A percentile compares a stretch with the other conserved stretches of the same genome.
phyloP scores from a whole-genome alignment of 2,113 vertebrate species.

The Anser cygnoides region DNA sequence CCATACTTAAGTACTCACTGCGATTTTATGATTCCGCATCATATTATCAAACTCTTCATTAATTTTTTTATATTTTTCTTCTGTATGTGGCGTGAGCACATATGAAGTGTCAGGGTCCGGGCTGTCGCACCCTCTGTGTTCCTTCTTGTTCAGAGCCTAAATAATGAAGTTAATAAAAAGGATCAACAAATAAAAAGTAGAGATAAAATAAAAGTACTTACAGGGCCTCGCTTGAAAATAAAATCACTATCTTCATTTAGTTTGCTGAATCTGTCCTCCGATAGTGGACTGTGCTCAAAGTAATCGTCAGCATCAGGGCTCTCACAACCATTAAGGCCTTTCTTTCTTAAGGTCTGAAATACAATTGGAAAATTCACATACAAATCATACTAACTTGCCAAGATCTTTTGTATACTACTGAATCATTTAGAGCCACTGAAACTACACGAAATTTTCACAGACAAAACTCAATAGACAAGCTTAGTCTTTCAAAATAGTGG shows the following conservation, averaged over 20 bases:
- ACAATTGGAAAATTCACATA: slow-evolving; percentile 98
- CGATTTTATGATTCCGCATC: slow-evolving; percentile 99
- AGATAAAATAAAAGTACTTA: slow-evolving; percentile 94
- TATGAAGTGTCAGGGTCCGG: slow-evolving; percentile 99
- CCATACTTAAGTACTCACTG: slow-evolving; percentile 89
- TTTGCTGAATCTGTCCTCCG: slow-evolving; percentile 99
- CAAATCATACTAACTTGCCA: slow-evolving; percentile 81
- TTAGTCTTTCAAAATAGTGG: neutral
- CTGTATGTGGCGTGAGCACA: slow-evolving; percentile 99
- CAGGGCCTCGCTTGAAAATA: slow-evolving; percentile 99
- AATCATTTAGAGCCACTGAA: slow-evolving; percentile 75
- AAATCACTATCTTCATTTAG: slow-evolving; percentile 99
- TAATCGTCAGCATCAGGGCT: slow-evolving; percentile 98
- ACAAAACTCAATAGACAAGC: slow-evolving; percentile 34
- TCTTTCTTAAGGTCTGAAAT: slow-evolving; percentile 99
- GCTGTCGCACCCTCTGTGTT: slow-evolving; percentile 99
- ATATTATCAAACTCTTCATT: slow-evolving; percentile 99
- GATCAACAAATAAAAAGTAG: slow-evolving; percentile 97
- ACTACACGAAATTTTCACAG: slow-evolving; percentile 46
- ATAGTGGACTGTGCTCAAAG: slow-evolving; percentile 99
- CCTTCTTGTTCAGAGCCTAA: slow-evolving; percentile 99
- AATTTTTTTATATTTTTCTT: slow-evolving; percentile 99
- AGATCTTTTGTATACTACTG: slow-evolving; percentile 61
- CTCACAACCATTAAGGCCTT: slow-evolving; percentile 99
- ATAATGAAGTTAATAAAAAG: slow-evolving; percentile 97